Evolutionary conservation across 2,113 vertebrate genomes (phyloP), one percentile per base, ranked within the genome.

Genomic region (Chlorodrepanis virens): DNA sequence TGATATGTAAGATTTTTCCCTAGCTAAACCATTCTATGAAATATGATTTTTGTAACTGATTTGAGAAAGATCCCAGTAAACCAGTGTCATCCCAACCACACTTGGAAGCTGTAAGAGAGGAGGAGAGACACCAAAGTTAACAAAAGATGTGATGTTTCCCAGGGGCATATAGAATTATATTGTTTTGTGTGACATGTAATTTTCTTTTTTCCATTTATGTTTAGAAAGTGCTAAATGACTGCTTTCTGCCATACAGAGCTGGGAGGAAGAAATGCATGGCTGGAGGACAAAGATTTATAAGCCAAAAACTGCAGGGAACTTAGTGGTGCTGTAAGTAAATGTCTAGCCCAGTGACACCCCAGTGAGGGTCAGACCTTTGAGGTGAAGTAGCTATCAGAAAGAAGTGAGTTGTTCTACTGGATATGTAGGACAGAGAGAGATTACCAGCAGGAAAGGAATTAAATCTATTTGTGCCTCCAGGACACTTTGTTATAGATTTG

Each of bases 401-500:
- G 33, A 71, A 89, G 75, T 70, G n/a, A 87, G 64, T 83, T 71
- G n/a, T 93, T 20, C 39, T 33, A 54, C 24, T 44, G 61, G n/a
- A 76, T 78, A 56, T 40, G 14, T 90, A 74, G 83, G 82, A 78
- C 85, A 88, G 59, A 83, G 67, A 89, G 49, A 65, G 67, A 92
- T 93, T 87, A 84, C 89, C 70, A 91, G 16, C 67, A 91, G 89
- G 52, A 90, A 91, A 95, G 23, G 50, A 92, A 74, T 4, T 22
- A 81, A 96, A 95, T 89, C 49, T 94, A 40, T 90, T 92, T 82
- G 87, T 92, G 72, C 54, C 52, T 79, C 20, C 21, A 88, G 79
- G 74, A 93, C 10, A 83, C 80, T 81, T 96, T 74, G 27, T 95
- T 93, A 92, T 53, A 92, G 81, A 95, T 93, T 89, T 83, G 84